Evolutionary conservation across 1,140 invertebrate species (phyloP).

Genomic region (Stenopsyche tienmushanensis): DNA sequence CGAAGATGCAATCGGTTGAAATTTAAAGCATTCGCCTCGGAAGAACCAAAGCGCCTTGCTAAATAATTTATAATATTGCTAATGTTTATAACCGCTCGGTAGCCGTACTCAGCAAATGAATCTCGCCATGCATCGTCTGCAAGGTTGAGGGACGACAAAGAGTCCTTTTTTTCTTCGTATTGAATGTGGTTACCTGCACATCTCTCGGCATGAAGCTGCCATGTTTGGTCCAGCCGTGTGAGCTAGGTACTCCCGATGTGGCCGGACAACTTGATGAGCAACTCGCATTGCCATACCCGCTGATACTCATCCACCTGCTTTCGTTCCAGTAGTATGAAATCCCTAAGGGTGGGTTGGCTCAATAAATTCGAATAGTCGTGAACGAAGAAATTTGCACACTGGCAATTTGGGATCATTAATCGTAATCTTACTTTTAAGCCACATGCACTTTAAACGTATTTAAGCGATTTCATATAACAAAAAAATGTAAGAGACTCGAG

Average conservation of each 20-base stretch:
- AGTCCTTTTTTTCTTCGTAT: constrained; percentile 11
- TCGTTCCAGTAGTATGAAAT: constrained; percentile 16
- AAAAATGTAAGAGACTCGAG: no score
- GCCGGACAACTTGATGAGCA: constrained; percentile 6
- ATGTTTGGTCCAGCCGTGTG: constrained; percentile 16
- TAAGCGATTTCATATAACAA: no score
- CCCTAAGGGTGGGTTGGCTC: no score
- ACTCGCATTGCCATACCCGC: not conserved
- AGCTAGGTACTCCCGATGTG: constrained; percentile 6
- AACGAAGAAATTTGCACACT: no score
- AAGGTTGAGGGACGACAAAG: constrained; percentile 3
- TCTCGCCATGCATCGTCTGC: constrained; percentile 5
- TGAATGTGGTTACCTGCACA: constrained; percentile 18
- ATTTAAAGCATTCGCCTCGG: no score
- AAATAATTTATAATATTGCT: no score
- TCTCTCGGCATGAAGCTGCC: constrained; percentile 23
- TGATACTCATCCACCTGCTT: constrained; percentile 17
- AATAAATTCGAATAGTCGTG: no score
- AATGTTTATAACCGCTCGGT: constrained; percentile 10
- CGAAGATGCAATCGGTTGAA: no score
- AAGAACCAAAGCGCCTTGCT: no score
- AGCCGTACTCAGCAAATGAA: not conserved
- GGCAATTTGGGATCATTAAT: no score
- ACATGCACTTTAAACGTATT: no score
- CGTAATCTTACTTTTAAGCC: no score